These are phyloP conservation scores for Chymomyza costata DNA, from an alignment of 1,140 invertebrate species.

Conservation along the genomic window DNA sequence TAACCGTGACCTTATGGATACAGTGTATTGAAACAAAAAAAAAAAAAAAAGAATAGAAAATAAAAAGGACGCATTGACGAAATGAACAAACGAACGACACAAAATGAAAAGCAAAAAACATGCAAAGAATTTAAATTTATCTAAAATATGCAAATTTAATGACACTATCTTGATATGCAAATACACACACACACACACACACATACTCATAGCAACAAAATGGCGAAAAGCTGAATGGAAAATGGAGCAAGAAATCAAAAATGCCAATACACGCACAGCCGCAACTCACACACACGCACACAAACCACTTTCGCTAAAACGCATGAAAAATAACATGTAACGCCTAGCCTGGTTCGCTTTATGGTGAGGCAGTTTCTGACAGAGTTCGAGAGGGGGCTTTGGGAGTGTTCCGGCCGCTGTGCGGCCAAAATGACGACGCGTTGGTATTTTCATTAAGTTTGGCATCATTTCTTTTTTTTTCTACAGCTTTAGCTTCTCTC, in stretches of 20 bases:
- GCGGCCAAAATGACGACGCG: constrained; percentile 61
- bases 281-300: constrained; percentile 19
- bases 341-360: neutral
- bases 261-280: constrained; percentile 35
- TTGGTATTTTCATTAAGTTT: constrained; percentile 69
- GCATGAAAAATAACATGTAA: constrained; percentile 58
- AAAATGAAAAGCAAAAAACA: constrained; percentile 25
- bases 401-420: constrained; percentile 27
- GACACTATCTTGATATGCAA: constrained; percentile 65
- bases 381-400: neutral
- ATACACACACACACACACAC: constrained; percentile 20
- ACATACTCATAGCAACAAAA: constrained; percentile 23
- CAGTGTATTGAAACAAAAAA: constrained; percentile 33
- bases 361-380: constrained; percentile 11
- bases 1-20: too few relatives aligned
- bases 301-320: constrained; percentile 55
- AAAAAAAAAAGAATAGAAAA: constrained; percentile 32
- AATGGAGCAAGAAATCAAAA: constrained; percentile 38
- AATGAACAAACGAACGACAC: neutral
- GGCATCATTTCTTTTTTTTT: constrained; percentile 48
- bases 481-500: constrained; percentile 2
- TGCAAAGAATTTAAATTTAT: constrained; percentile 65
- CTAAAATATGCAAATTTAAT: constrained; percentile 64
- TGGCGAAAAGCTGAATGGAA: constrained; percentile 28
- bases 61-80: constrained; percentile 12